Evolutionary conservation across 53 echinoderm and acorn worm genomes (phyloP), one percentile per base, ranked within the genome.

Genomic region (Patiria pectinifera): DNA sequence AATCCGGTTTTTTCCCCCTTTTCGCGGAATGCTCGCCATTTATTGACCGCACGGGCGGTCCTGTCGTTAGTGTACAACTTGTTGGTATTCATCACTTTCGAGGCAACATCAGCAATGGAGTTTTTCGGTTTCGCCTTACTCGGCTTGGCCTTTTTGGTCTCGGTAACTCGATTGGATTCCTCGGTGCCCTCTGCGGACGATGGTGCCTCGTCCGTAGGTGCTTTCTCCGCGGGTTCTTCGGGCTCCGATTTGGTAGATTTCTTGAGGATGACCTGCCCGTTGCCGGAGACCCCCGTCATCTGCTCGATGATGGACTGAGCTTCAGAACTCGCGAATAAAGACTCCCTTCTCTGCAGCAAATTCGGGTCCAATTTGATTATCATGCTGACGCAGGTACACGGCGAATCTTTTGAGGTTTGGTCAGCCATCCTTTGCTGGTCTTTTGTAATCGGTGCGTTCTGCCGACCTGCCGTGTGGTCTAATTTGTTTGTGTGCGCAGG

Each of bases 271-370:
- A 72, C 71, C 71, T n/a, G 48, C n/a, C 86, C 71, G 71, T 86
- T 46, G 22, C 86, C 18, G 13, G 86, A 72, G 11, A 72, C 86
- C 72, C 72, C 86, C 0, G 86, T 72, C 47, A 86, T 69, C 23
- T 86, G 21, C 71, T 86, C 86, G 46, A 86, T 71, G 49, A 86
- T 86, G 71, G 86, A 16, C 86, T 53, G 86, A 3, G 86, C 86
- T 71, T 86, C 71, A 21, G 71, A 72, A 48, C 86, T 86, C 0
- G 53, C 86, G 48, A 86, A 86, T 12, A 86, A 45, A 62, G 62
- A 47, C 47, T 72, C 86, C 2, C 72, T 86, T 71, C 49, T 72
- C 21, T 12, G 58, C 15, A 18, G 23, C 35, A 71, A 22, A 74
- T 86, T 14, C 48, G 71, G 71, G 46, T 84, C 84, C 44, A 84